These are phyloP conservation scores for Osmerus mordax DNA, from an alignment of 2,113 vertebrate genomes.

Conservation along the genomic window DNA sequence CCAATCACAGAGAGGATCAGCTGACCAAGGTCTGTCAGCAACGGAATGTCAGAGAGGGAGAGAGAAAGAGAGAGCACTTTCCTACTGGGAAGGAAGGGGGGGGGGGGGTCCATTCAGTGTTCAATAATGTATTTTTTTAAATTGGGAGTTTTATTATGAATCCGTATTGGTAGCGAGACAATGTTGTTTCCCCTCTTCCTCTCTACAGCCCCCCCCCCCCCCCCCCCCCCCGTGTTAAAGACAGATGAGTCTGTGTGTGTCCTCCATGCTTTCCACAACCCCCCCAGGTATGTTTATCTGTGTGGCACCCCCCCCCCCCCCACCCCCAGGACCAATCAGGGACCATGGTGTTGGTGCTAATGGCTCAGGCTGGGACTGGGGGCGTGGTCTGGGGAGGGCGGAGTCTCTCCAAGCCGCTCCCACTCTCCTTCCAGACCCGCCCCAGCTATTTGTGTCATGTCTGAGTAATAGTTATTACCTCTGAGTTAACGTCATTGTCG, in stretches of 20 bases:
- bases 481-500: no score
- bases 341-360: not conserved
- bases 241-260: no score
- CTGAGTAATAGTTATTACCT: no score
- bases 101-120: constrained; percentile 31
- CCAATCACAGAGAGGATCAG: constrained; percentile 15
- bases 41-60: constrained; percentile 31
- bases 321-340: no score
- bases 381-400: not conserved
- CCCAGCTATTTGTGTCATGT: no score
- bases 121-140: constrained; percentile 43
- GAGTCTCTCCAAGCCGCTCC: no score
- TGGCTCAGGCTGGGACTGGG: not conserved
- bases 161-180: constrained; percentile 49
- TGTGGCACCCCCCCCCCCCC: not conserved
- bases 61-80: constrained; percentile 30
- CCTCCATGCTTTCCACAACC: no score
- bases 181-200: constrained; percentile 37
- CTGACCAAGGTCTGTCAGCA: constrained; percentile 18
- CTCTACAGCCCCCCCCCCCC: constrained; percentile 17
- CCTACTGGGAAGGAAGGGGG: constrained; percentile 26
- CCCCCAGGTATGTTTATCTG: no score
- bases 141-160: constrained; percentile 52
- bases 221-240: not conserved
- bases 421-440: no score